phyloP scores from a whole-genome alignment of 2,888 invertebrate species.

The Panzeria rudis region DNA sequence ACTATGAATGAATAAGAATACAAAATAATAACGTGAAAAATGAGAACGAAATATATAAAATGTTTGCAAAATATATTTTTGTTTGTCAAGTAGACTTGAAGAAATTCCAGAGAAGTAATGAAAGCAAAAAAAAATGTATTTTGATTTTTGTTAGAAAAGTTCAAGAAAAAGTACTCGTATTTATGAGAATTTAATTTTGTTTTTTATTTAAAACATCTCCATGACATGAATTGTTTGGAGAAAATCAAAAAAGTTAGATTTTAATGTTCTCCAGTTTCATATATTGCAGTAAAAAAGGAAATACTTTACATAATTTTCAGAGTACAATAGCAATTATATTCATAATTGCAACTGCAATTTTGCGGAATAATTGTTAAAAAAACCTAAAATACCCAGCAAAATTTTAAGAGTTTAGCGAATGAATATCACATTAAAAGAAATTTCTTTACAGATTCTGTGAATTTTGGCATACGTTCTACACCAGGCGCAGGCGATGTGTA shows the following conservation, averaged over 20 bases:
- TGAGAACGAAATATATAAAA: background rate
- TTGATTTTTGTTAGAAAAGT: background rate
- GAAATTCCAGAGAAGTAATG: slow-evolving; percentile 12
- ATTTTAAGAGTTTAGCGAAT: too few relatives aligned
- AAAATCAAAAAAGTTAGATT: too few relatives aligned
- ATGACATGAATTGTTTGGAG: background rate
- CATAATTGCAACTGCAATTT: too few relatives aligned
- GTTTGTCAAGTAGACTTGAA: slow-evolving; percentile 27
- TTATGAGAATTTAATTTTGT: background rate
- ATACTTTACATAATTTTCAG: background rate
- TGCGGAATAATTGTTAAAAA: too few relatives aligned
- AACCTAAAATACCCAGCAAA: too few relatives aligned
- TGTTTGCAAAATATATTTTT: slow-evolving; percentile 6
- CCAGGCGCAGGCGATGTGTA: too few relatives aligned
- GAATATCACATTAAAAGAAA: too few relatives aligned
- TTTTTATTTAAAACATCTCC: background rate
- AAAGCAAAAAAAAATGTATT: background rate
- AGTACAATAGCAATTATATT: too few relatives aligned
- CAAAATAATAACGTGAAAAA: slow-evolving; percentile 30
- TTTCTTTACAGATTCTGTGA: too few relatives aligned
- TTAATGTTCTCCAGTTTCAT: too few relatives aligned
- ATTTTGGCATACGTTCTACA: too few relatives aligned
- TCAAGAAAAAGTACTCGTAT: background rate
- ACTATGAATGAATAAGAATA: background rate
- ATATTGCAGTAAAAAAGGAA: background rate